A percentile compares a stretch with the other conserved stretches of the same genome.
Conservation (phyloP, 2,797 vertebrate species). For the Molothrus ater region DNA sequence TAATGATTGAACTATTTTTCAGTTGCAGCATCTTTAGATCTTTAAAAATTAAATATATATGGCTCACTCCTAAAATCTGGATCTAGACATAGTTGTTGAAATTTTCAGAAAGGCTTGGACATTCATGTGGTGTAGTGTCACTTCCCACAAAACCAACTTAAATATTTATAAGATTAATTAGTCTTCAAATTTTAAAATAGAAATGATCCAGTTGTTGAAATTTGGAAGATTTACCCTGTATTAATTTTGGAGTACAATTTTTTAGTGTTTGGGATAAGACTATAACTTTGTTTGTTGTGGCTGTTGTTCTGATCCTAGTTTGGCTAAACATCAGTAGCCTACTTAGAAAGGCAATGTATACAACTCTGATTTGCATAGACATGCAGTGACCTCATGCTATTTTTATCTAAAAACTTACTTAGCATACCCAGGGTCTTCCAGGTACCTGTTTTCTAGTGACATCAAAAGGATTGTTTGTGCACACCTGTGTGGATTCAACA, state of each 20-base stretch:
- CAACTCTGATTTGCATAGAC: background rate
- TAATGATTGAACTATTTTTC: background rate
- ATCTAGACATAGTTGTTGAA: background rate
- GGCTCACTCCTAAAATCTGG: background rate
- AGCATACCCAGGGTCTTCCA: background rate
- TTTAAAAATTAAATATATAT: background rate
- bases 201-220: background rate
- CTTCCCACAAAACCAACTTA: background rate
- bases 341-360: background rate
- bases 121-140: background rate
- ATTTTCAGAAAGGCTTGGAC: background rate
- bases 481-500: background rate
- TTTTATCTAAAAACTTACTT: background rate
- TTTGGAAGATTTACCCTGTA: background rate
- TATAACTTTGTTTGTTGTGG: background rate
- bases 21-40: background rate
- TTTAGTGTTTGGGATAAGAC: background rate
- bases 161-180: background rate
- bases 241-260: background rate
- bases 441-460: background rate
- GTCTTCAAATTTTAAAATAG: background rate
- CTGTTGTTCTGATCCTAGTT: background rate
- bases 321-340: background rate
- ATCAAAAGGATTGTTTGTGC: background rate
- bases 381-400: background rate